Evolutionary conservation across 2,113 vertebrate species (phyloP).

Genomic region (Elachura formosa): DNA sequence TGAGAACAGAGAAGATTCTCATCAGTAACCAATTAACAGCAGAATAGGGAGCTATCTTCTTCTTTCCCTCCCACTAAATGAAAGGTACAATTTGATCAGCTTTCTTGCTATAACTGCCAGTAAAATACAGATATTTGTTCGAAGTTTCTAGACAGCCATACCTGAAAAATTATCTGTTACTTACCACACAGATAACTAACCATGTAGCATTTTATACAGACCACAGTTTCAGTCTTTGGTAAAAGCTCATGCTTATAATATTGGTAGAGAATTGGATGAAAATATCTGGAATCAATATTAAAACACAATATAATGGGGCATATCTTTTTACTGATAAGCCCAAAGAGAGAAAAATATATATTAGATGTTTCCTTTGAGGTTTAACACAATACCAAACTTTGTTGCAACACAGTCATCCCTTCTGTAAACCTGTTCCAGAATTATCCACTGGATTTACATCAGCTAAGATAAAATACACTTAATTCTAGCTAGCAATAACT

Average conservation of each 20-base stretch:
- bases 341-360: neutral
- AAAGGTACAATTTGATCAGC: neutral
- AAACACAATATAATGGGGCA: neutral
- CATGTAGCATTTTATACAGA: neutral
- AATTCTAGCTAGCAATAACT: neutral
- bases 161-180: neutral
- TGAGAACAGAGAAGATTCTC: neutral
- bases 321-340: neutral
- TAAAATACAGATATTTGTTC: neutral
- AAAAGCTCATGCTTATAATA: neutral
- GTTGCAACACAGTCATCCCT: neutral
- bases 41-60: neutral
- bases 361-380: neutral
- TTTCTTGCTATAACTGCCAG: neutral
- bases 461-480: fast-evolving
- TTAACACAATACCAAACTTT: neutral
- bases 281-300: neutral
- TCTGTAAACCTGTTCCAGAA: neutral
- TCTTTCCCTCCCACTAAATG: neutral
- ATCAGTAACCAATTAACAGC: neutral
- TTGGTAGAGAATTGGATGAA: neutral
- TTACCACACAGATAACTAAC: neutral
- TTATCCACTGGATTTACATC: neutral
- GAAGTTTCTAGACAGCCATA: neutral
- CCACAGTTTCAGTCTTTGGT: neutral